Base-by-base conservation (phyloP, 2,113 vertebrate species). In the Tetraodon nigroviridis region DNA sequence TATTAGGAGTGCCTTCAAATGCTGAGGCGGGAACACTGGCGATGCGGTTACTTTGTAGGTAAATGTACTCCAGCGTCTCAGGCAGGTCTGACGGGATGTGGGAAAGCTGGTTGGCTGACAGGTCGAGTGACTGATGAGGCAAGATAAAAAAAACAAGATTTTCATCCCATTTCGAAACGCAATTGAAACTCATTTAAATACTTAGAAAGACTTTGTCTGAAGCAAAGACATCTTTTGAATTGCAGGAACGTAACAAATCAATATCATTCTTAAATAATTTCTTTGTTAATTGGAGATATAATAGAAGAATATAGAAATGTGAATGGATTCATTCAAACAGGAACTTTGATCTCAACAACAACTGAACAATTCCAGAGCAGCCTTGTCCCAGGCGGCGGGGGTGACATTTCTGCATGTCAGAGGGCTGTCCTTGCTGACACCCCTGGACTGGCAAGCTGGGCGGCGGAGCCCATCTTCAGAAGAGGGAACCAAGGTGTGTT, bases 11-110 rank as follows among this genome's bases (percentile, higher is more conserved):
- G 55, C 92, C 90, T 76, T 95, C 92, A 49, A 99, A 99, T n/a
- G 93, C 92, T 7, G 89, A 86, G 42, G 91, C 91, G 0, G 92
- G 84, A 67, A 99, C 69, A 0, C 64, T 79, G 51, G 91, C 92
- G 66, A 99, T 98, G 76, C 90, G 92, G 81, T 99, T 99, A 80
- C 89, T 93, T 82, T 97, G 93, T 59, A 99, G 92, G 77, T 99
- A 92, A 7, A 99, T 86, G 64, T 94, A 96, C 65, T 99, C 94
- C 2, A 99, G 87, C 16, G 93, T 92, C 82, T 93, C 92, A 0
- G 97, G 97, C 55, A 99, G 90, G 78, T 92, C 94, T 21, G 83
- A 55, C 0, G 97, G 96, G 46, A 99, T 81, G 53, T 95, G 93
- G 0, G 93, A 92, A 73, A 99, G 87, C 74, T 91, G 90, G 81